Percentiles rank a stretch among this genome's conserved stretches.
Evolutionary conservation across 1,140 invertebrate genomes (phyloP).

Genomic region (Ips typographus): DNA sequence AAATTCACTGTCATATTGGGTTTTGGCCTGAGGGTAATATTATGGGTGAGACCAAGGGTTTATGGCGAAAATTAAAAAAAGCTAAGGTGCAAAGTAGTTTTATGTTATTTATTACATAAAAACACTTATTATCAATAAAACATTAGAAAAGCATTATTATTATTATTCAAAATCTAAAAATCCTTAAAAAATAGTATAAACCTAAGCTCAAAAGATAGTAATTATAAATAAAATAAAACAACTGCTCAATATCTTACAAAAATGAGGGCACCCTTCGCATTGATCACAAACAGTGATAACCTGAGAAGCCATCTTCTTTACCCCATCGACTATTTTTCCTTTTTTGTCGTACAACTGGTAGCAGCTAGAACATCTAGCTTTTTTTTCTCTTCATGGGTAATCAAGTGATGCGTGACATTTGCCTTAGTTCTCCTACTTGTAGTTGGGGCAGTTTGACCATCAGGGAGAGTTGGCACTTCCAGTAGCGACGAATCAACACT

Average conservation of each 20-base stretch:
- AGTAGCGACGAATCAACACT: constrained; percentile 10
- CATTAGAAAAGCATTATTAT: no score
- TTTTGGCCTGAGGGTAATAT: constrained; percentile 5
- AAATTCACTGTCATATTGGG: constrained; percentile 1
- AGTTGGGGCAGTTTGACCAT: background rate
- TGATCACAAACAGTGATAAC: constrained; percentile 18
- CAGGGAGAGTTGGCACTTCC: background rate
- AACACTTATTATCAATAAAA: no score
- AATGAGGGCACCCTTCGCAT: constrained; percentile 14
- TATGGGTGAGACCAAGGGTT: background rate
- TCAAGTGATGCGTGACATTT: constrained; percentile 7
- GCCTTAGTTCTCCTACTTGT: background rate
- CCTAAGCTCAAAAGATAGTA: background rate
- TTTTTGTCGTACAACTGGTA: constrained; percentile 23
- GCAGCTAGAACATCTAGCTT: constrained; percentile 8
- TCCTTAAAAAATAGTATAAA: no score
- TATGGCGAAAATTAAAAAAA: background rate
- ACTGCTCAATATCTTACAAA: constrained; percentile 2
- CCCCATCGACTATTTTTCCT: constrained; percentile 18
- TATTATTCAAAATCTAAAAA: no score
- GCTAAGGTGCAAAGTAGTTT: background rate
- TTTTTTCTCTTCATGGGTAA: constrained; percentile 19
- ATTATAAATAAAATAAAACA: constrained; percentile 1
- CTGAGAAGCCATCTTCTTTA: constrained; percentile 18
- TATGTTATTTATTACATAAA: no score